Conservation (phyloP, 2,888 invertebrate species). For the Rotaria magnacalcarata region DNA sequence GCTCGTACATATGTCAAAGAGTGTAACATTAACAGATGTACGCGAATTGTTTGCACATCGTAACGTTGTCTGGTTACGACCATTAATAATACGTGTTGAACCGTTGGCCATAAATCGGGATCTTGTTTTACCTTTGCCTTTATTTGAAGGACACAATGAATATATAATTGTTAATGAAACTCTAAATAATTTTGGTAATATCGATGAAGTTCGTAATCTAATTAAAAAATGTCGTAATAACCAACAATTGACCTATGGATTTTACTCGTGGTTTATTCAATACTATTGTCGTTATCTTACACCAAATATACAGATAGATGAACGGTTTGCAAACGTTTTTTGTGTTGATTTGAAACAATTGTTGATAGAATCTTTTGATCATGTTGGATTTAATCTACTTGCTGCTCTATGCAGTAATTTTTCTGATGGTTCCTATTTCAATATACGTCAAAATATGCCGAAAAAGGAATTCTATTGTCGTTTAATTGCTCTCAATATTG, state of each 20-base stretch:
- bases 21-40: constrained; percentile 1
- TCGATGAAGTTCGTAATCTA: no score
- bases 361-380: no score
- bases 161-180: neutral
- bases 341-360: no score
- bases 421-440: no score
- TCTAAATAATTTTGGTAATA: no score
- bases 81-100: constrained; percentile 2
- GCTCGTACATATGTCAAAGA: neutral
- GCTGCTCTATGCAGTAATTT: no score
- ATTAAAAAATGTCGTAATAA: no score
- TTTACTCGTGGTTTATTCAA: constrained; percentile 8
- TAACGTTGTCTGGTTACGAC: constrained; percentile 11
- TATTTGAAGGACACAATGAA: constrained; percentile 3
- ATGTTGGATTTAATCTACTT: no score
- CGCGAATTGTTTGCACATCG: neutral
- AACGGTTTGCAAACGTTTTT: no score
- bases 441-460: no score
- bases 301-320: neutral
- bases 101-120: neutral
- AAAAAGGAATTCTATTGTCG: no score
- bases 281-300: constrained; percentile 13
- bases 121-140: constrained; percentile 1
- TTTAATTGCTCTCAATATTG: no score
- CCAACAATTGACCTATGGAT: neutral